Conservation (phyloP, 2,797 vertebrate species). For the Sebastes baramenuke region DNA sequence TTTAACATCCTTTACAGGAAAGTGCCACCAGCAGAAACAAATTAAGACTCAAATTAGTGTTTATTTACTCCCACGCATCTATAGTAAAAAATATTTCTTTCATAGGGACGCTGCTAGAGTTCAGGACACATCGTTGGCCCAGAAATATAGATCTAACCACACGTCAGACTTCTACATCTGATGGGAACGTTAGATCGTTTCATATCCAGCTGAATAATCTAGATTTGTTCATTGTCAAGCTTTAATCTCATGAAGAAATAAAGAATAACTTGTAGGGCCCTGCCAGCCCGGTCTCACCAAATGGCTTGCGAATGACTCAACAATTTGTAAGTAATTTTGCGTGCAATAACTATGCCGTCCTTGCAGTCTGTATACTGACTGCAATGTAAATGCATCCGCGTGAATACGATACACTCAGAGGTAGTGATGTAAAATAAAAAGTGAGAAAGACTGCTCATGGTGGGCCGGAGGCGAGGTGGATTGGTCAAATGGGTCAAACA, state of each 20-base stretch:
- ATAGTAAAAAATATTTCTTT: neutral
- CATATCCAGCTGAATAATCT: neutral
- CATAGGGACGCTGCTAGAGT: neutral
- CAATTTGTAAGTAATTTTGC: too few species aligned
- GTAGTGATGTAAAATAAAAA: too few species aligned
- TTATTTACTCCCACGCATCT: conserved; percentile 15
- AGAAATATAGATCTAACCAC: neutral
- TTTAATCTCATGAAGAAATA: neutral
- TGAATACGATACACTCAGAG: too few species aligned
- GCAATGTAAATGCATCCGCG: too few species aligned
- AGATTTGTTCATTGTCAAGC: neutral
- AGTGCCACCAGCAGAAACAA: conserved; percentile 4
- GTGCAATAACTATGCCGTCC: too few species aligned
- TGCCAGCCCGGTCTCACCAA: neutral
- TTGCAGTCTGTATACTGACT: too few species aligned
- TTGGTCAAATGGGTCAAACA: too few species aligned
- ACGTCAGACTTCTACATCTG: neutral
- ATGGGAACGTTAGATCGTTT: neutral
- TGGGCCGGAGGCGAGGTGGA: too few species aligned
- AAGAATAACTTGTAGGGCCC: neutral
- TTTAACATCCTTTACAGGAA: neutral
- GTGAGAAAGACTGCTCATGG: too few species aligned
- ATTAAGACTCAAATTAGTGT: conserved; percentile 6
- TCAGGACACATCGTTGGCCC: neutral
- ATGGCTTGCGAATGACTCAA: too few species aligned